Base-by-base conservation (phyloP, 2,797 vertebrate genomes). In the Enteromius afrohamiltoni region DNA sequence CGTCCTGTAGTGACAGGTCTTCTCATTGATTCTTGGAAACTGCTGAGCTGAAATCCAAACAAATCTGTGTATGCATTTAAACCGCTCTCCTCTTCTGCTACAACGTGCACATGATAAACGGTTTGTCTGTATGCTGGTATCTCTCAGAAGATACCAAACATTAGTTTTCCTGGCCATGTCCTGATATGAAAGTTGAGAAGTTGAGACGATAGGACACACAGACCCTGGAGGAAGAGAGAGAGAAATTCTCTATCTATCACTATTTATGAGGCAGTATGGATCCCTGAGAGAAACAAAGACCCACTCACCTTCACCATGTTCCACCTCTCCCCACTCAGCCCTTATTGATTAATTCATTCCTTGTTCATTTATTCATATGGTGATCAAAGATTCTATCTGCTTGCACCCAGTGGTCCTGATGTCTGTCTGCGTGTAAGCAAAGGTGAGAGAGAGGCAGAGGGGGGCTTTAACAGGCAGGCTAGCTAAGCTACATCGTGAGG, bases 201-300 rank as follows among this genome's bases (percentile, higher is more conserved):
- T 51, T 80, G 47, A 82, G 62, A 65, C 1, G 55, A 49, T 17
- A 19, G 42, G 40, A 76, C 62, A 37, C 45, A 5, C 23, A 69
- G 23, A 83, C 34, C 17, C 83, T 82, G 82, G 90, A 53, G 55
- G 64, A 90, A 79, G 81, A 82, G 86, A 55, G 79, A 73, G 64
- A 69, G 51, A 69, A n/a, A 60, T n/a, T 37, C 86, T 84, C 74
- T 80, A 82, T 83, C 75, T 88, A 87, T 84, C 86, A 90, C 85
- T 91, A 92, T 92, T 91, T 85, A 86, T 77, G 80, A 73, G 83
- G 68, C 79, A 4, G 86, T 70, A 82, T 77, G 53, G 64, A 62
- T 83, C 40, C 62, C 65, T 83, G 73, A 69, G 45, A 81, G 70
- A 83, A 82, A 84, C 73, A 86, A 55, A 86, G 78, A 70, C 55